Base-by-base conservation (phyloP, 1,140 invertebrate species). In the Schlechtendalia chinensis region DNA sequence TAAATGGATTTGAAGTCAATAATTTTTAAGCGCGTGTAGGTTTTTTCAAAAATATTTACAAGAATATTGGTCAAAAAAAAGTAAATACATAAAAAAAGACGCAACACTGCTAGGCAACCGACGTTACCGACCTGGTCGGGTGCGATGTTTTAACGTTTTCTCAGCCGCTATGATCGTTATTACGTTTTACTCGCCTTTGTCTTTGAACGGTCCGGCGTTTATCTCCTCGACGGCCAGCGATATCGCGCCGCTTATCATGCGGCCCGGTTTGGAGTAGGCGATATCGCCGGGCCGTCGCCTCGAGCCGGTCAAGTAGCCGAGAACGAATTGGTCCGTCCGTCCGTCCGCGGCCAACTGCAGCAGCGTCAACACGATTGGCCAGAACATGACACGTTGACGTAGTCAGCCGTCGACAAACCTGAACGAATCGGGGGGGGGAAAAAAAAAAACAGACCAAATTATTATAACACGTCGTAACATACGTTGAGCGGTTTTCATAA, bases 231-330 rank as follows among this genome's bases (percentile, higher is more conserved):
- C 88, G 16, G 95, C 95, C 82, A 95, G 88, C 1, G 92, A 92
- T 82, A 97, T 94, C 24, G 94, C 95, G 1, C 95, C 96, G 81
- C 91, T 93, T 82, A 92, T 92, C 56, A 88, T 88, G 17, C 89
- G 84, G 19, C 84, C 94, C 0, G 93, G 94, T 82, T 91, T 88
- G 61, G 90, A 89, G 85, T 95, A 96, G 83, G 91, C 91, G 54
- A 89, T 86, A 85, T 96, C 93, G 4, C 91, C 91, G 12, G 90
- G 90, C 58, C 88, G 87, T 59, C 93, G 86, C 83, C 93, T 90
- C 1, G 93, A 94, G 0, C 94, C 94, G 0, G 92, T 93, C 58
- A 93, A 86, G 84, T 93, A 93, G n/a, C 92, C 92, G 65, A 93
- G 85, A 29, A 88, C 89, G 83, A 91, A 91, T 74, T 83, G 65